Evolutionary conservation across 1,140 invertebrate species (phyloP), one percentile per base, ranked within the genome.

Genomic region (Caenorhabditis inopinata): DNA sequence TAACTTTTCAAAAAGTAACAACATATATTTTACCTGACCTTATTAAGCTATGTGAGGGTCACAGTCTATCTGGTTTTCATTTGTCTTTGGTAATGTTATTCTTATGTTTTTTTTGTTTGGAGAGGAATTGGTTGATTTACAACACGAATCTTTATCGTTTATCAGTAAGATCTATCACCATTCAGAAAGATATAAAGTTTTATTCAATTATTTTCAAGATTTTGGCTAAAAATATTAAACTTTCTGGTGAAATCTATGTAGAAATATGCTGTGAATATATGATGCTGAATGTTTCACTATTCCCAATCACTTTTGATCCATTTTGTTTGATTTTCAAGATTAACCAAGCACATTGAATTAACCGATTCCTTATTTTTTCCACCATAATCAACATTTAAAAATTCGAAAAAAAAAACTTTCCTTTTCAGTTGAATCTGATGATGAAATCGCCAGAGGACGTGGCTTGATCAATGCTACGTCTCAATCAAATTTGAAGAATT

Each of bases 401-500:
- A 74, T 35, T n/a, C n/a, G n/a, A n/a, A n/a, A n/a, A 45, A 5
- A 14, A 74, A 38, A n/a, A 2, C 3, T 7, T 18, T 5, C 23
- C 23, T 25, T 83, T 83, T 62, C 58, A 83, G 83, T 83, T 53
- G 82, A 87, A 80, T 89, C 86, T 53, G 87, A 88, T 75, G 87
- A 88, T 73, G 87, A 88, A 53, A 68, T 87, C 27, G 79, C 85
- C 6, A 42, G 83, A 47, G 82, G 78, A 42, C 38, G 79, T 14
- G 48, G 46, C 9, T 49, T 73, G 27, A 79, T 25, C 25, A 79
- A 29, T 68, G 84, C 35, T 12, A 74, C 81, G 2, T 81, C 82
- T 16, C 79, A 82, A 2, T 53, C 46, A 21, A 78, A 82, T 25
- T 42, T 51, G 12, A 74, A 76, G 48, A 85, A 85, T 18, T 83